phyloP scores from a whole-genome alignment of 2,888 invertebrate genomes.

The Chloroclystis v-ata region DNA sequence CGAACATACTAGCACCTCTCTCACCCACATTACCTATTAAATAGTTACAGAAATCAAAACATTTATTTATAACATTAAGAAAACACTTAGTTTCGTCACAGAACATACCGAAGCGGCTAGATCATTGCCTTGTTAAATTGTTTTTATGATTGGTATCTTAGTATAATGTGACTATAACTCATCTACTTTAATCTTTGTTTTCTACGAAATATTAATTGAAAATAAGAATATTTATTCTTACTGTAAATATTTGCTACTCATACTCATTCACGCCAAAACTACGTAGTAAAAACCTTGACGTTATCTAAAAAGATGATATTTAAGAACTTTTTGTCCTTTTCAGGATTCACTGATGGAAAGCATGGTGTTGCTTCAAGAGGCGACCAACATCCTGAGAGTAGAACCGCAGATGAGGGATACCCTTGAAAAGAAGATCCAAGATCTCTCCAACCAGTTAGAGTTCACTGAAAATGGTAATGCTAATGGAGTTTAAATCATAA shows the following conservation, averaged over 20 bases:
- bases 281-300: neutral
- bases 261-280: neutral
- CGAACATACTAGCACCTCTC: neutral
- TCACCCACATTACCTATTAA: neutral
- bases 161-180: too few species aligned
- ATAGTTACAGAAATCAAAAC: neutral
- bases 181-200: too few species aligned
- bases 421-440: slow-evolving; percentile 68
- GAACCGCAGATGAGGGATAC: slow-evolving; percentile 79
- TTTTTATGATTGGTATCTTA: too few species aligned
- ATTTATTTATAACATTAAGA: too few species aligned
- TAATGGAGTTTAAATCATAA: too few species aligned
- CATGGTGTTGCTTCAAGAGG: slow-evolving; percentile 77
- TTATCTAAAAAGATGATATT: too few species aligned
- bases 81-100: too few species aligned
- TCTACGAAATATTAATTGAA: too few species aligned
- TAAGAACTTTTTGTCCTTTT: slow-evolving; percentile 19
- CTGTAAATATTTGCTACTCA: too few species aligned
- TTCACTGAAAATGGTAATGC: slow-evolving; percentile 32
- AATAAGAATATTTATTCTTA: too few species aligned
- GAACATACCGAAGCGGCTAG: too few species aligned
- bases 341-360: slow-evolving; percentile 78
- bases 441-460: slow-evolving; percentile 54
- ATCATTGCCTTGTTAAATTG: too few species aligned
- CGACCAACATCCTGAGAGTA: slow-evolving; percentile 76